These are phyloP conservation scores for Galagoides demidoff DNA, from an alignment of 2,797 vertebrate species.

Conservation along the genomic window DNA sequence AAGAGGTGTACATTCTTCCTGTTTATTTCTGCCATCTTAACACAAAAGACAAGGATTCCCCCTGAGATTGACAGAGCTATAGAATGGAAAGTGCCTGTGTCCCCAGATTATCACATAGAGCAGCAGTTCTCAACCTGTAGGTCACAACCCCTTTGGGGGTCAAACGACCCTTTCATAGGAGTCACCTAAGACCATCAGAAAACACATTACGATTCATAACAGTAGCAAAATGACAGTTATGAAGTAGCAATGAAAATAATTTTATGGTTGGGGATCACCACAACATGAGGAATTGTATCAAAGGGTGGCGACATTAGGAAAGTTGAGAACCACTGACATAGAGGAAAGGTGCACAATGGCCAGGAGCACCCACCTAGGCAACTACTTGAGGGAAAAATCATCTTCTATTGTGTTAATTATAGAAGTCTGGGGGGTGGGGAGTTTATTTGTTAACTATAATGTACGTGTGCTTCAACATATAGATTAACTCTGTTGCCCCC, in stretches of 20 bases:
- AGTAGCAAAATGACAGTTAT: too few relatives aligned
- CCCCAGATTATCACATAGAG: not conserved
- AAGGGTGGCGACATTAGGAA: too few relatives aligned
- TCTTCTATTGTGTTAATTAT: not conserved
- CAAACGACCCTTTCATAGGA: too few relatives aligned
- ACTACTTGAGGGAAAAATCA: constrained; percentile 16
- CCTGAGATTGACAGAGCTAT: not conserved
- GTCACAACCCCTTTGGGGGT: too few relatives aligned
- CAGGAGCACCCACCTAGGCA: not conserved
- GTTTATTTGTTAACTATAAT: constrained; percentile 36
- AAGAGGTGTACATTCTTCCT: not conserved
- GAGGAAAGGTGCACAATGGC: not conserved
- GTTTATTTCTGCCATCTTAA: not conserved
- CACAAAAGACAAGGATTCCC: not conserved
- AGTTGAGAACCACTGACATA: too few relatives aligned
- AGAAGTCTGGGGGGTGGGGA: not conserved
- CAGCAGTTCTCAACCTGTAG: too few relatives aligned
- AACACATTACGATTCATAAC: too few relatives aligned
- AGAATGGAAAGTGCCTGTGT: not conserved
- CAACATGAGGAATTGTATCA: too few relatives aligned
- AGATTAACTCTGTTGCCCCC: not conserved
- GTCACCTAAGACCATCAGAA: too few relatives aligned
- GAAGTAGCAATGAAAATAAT: too few relatives aligned
- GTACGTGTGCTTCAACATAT: not conserved
- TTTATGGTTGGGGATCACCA: too few relatives aligned